Evolutionary conservation across 64 coral and sea anemone genomes (phyloP), one percentile per base, ranked within the genome.

Genomic region (Acropora yongei): DNA sequence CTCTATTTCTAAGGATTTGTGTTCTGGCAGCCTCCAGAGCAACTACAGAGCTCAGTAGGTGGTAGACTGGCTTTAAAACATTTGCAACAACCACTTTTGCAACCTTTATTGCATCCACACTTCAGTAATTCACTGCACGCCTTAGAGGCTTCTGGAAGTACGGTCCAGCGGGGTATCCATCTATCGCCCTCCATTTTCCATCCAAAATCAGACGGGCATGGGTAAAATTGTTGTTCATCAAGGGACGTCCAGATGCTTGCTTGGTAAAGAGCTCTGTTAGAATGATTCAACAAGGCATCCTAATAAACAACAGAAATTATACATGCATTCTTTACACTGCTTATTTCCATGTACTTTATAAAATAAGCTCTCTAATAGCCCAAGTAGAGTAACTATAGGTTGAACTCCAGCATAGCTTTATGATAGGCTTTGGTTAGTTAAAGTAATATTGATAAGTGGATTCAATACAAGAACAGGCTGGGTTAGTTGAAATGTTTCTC

Each of bases 61-160:
- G 19, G 48, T 39, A 89, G 60, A 66, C 57, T 60, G 10, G 87
- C 19, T 12, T 89, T 44, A 17, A 89, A 55, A 63, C 86, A 78
- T 89, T 68, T 89, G 53, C 75, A 89, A 41, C 11, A 12, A 20
- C 1, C 41, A 17, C 48, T 89, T 42, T 5, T 17, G 41, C 74
- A 87, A 72, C 75, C 75, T 41, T 63, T 89, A 44, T 78, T 78
- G 19, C 74, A 89, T 18, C 49, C 19, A 78, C 87, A 78, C 75
- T 78, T 89, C 57, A 88, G 71, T 19, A 88, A 73, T 88, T 88
- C 86, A 51, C 86, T 88, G 86, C 72, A 88, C 18, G 87, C 74
- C 45, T 88, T 88, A 10, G 86, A 88, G 12, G 72, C 86, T 77
- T 88, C 68, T 77, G 74, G 86, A 13, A 88, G 18, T 18, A 12